A percentile compares a stretch with the other conserved stretches of the same genome.
These are phyloP conservation scores for Diplosoma virens DNA, from an alignment of 23 tunicate species.

Conservation along the genomic window DNA sequence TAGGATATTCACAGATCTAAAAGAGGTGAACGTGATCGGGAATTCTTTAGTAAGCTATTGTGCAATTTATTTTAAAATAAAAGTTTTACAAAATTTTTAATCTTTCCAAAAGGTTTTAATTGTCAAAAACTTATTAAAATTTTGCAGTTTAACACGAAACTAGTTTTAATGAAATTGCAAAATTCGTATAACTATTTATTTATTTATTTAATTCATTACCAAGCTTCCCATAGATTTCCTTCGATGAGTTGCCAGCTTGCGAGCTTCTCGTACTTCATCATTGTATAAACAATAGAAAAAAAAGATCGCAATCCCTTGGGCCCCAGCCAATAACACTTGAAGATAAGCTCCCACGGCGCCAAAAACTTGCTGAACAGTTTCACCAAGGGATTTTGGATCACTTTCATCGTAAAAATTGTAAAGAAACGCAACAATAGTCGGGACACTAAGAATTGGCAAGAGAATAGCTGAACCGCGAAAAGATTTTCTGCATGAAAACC, in stretches of 20 bases:
- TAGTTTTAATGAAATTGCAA: background rate
- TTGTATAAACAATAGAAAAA: slow-evolving; percentile 75
- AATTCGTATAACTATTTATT: background rate
- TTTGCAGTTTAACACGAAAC: background rate
- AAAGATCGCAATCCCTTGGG: slow-evolving; percentile 59
- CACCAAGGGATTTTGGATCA: background rate
- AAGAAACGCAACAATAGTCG: slow-evolving; percentile 57
- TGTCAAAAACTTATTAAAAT: background rate
- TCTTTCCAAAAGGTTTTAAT: no score
- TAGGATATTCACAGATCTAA: no score
- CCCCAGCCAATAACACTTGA: slow-evolving; percentile 51
- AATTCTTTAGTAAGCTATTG: no score
- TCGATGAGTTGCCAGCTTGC: slow-evolving; percentile 36
- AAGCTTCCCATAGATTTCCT: slow-evolving; percentile 54
- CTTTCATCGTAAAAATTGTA: slow-evolving; percentile 34
- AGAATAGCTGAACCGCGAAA: slow-evolving; percentile 60
- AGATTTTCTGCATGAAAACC: slow-evolving; percentile 33
- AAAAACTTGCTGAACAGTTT: slow-evolving; percentile 6
- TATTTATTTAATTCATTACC: slow-evolving; percentile 29
- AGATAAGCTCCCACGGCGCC: slow-evolving; percentile 62
- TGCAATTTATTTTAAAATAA: no score
- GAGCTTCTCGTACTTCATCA: slow-evolving; percentile 61
- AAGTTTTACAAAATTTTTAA: no score
- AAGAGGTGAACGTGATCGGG: no score
- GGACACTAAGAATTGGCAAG: slow-evolving; percentile 79